Evolutionary conservation across 2,797 vertebrate genomes (phyloP), one percentile per base, ranked within the genome.

Genomic region (Tragelaphus eurycerus): DNA sequence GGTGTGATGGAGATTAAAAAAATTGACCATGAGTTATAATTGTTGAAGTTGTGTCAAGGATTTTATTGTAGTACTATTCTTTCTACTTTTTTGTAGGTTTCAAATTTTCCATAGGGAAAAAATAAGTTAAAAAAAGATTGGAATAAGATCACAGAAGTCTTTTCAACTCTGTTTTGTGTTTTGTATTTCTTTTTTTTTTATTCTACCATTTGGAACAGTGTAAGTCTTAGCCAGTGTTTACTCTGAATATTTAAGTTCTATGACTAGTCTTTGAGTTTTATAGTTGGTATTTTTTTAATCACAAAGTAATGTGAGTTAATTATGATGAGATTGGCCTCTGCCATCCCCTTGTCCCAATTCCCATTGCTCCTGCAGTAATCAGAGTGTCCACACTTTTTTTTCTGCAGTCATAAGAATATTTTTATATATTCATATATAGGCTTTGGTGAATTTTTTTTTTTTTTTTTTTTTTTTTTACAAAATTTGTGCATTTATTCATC

Each of bases 201-300:
- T 84, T 85, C 21, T 57, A n/a, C 55, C 76, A 12, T 64, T 87
- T 93, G 64, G 52, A 88, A 6, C 12, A 50, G 23, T 60, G 8
- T 27, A 89, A 86, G 13, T 82, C 43, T 93, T 46, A 81, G 67
- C 27, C 23, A 16, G 16, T 83, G 6, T 86, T 76, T 78, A 87
- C 52, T 79, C 76, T 84, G 88, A 87, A 59, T 88, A 34, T 81
- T 86, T 91, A 88, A 79, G 29, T 96, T 38, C 25, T 59, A 17
- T 38, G 86, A 83, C n/a, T 78, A 29, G 10, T 86, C 23, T 92
- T 95, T 60, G 90, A 86, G 31, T 93, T 93, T 90, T 67, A 86
- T 76, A 57, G 55, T 57, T 54, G 3, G 3, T 57, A 64, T 55
- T 82, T 94, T 92, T 83, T 86, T 10, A 48, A 93, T 52, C 76